These are phyloP conservation scores for Apogon talboti DNA, from an alignment of 2,797 vertebrate genomes.

Conservation along the genomic window DNA sequence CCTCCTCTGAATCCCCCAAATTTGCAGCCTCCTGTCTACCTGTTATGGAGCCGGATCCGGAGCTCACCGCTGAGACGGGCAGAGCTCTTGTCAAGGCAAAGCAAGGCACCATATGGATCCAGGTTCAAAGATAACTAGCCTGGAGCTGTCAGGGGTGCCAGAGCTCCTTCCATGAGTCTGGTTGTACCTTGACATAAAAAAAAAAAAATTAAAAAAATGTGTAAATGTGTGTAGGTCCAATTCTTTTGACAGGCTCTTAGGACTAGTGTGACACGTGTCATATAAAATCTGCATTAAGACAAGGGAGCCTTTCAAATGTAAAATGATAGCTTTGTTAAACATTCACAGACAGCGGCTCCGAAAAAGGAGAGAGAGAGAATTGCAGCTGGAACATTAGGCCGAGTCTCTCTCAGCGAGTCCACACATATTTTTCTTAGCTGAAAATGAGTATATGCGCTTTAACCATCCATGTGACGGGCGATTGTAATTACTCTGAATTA, in stretches of 20 bases:
- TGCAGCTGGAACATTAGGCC: neutral
- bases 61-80: conserved; percentile 23
- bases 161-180: conserved; percentile 5
- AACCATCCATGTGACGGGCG: conserved; percentile 38
- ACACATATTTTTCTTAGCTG: neutral
- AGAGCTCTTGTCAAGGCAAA: conserved; percentile 34
- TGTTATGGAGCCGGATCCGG: conserved; percentile 25
- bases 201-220: conserved; percentile 8
- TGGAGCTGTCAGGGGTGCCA: conserved; percentile 51
- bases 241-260: neutral
- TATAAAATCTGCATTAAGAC: conserved; percentile 6
- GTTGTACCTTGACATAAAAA: conserved; percentile 30
- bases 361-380: neutral
- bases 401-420: neutral
- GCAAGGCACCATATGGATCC: conserved; percentile 34
- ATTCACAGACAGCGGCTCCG: neutral
- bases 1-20: conserved; percentile 27
- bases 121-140: conserved; percentile 49
- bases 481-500: conserved; percentile 64
- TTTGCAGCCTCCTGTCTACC: conserved; percentile 21
- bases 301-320: conserved; percentile 9
- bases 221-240: conserved; percentile 1
- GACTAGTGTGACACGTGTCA: neutral
- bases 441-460: conserved; percentile 29
- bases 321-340: conserved; percentile 1